These are phyloP conservation scores for Pelobates cultripes DNA, from an alignment of 2,797 vertebrate species.

Conservation along the genomic window DNA sequence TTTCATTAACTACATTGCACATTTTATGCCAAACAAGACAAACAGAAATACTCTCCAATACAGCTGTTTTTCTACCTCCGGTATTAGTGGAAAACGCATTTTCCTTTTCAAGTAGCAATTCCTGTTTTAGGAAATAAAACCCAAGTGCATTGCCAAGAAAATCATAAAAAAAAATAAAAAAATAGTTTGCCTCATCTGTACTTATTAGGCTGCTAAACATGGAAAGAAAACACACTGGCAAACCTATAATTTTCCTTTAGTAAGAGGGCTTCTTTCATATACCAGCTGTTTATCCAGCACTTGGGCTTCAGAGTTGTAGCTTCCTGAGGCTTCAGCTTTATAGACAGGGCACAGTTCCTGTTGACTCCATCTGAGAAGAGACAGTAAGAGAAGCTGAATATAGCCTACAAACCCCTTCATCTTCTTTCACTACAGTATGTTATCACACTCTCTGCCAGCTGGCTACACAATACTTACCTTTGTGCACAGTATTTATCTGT, in stretches of 20 bases:
- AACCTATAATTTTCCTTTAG: constrained; percentile 41
- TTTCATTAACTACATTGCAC: no score
- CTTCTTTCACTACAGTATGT: neutral
- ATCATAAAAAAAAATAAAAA: no score
- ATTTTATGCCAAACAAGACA: no score
- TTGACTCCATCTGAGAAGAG: constrained; percentile 75
- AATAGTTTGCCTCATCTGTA: no score
- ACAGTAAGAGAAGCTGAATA: neutral
- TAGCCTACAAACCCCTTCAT: neutral
- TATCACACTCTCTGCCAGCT: neutral
- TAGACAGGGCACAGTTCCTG: constrained; percentile 77
- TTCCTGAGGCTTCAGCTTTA: constrained; percentile 62
- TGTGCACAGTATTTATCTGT: constrained; percentile 68
- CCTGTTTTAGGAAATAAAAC: no score
- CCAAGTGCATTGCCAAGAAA: no score
- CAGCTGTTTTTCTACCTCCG: no score
- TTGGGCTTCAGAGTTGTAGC: constrained; percentile 61
- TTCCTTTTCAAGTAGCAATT: no score
- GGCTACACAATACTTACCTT: constrained; percentile 65
- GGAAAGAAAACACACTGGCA: no score
- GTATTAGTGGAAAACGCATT: no score
- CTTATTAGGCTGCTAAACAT: no score
- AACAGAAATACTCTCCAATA: no score
- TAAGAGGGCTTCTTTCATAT: constrained; percentile 60
- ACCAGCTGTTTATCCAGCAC: constrained; percentile 71